Base-by-base conservation (phyloP, 2,797 vertebrate species). In the Peromyscus nudipes region DNA sequence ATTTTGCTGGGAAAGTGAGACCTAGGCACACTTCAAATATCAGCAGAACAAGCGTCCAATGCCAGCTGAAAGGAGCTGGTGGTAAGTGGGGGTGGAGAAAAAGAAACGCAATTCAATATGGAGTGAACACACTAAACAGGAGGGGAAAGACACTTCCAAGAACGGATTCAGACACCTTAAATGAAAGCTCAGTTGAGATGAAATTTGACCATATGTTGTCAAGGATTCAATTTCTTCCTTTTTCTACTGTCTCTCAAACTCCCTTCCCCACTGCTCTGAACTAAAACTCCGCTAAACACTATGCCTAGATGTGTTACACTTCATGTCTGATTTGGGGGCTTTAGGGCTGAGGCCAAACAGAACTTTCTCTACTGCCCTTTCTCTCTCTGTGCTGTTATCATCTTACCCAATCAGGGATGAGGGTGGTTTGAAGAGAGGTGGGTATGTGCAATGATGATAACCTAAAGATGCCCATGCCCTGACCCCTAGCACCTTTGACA, bases 91-190 rank as follows among this genome's bases (percentile, higher is more conserved):
- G 93, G 93, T 85, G 93, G 73, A 40, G 91, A 14, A 76, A 76
- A 82, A 93, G 91, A 76, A 93, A 88, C 82, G 89, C 43, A 80
- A 94, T 95, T 94, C 94, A 84, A 90, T 92, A 95, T 92, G 90
- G 96, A 97, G 83, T 83, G 31, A 96, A 89, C 60, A 95, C 73
- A 14, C 40, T 0, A 6, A 96, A 91, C 75, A 97, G 97, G 98
- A 97, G 94, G 94, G 92, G 64, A 69, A 89, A 97, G 96, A 92
- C 85, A 92, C 96, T 96, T 97, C 97, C 91, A 94, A 97, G 97
- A 97, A 97, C n/a, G 12, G 91, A 97, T 95, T 71, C 97, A 97
- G 96, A 97, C 96, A 97, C 94, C 97, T 97, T 97, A 55, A 92
- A 83, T 86, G 96, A 95, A 95, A 95, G 96, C 96, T 94, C 29